phyloP scores from a whole-genome alignment of 2,113 vertebrate genomes.

The Phalacrocorax aristotelis region DNA sequence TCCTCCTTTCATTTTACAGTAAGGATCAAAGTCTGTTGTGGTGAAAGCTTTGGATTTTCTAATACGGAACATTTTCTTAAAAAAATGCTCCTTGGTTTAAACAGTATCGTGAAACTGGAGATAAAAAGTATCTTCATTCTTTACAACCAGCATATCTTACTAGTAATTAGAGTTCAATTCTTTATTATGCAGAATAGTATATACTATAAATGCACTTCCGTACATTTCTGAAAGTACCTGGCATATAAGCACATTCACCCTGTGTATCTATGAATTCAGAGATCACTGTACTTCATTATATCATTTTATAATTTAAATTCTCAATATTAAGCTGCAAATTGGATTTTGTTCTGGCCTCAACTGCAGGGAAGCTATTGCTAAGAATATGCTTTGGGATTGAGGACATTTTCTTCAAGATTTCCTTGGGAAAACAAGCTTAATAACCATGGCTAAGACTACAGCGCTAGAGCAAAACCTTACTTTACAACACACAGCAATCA shows the following conservation, averaged over 20 bases:
- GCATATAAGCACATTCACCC: not conserved
- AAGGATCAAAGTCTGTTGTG: constrained; percentile 9
- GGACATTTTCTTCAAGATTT: not conserved
- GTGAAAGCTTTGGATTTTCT: not conserved
- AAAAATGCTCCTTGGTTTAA: not conserved
- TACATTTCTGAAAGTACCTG: not conserved
- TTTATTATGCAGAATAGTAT: not conserved
- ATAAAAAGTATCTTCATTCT: not conserved
- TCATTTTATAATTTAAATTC: not conserved
- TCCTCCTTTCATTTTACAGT: constrained; percentile 1
- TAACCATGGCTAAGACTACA: not conserved
- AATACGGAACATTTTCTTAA: not conserved
- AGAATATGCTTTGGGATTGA: not conserved
- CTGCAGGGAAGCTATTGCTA: not conserved
- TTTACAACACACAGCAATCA: not conserved
- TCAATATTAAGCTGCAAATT: not conserved
- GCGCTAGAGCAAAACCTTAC: not conserved
- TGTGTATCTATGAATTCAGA: not conserved
- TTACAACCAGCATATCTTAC: not conserved
- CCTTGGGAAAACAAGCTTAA: not conserved
- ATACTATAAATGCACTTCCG: not conserved
- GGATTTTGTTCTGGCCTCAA: not conserved
- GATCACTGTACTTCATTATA: not conserved
- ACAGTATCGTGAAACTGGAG: not conserved
- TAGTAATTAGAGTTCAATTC: not conserved